Evolutionary conservation across 2,888 invertebrate genomes (phyloP).

Genomic region (Calameuta idolon): DNA sequence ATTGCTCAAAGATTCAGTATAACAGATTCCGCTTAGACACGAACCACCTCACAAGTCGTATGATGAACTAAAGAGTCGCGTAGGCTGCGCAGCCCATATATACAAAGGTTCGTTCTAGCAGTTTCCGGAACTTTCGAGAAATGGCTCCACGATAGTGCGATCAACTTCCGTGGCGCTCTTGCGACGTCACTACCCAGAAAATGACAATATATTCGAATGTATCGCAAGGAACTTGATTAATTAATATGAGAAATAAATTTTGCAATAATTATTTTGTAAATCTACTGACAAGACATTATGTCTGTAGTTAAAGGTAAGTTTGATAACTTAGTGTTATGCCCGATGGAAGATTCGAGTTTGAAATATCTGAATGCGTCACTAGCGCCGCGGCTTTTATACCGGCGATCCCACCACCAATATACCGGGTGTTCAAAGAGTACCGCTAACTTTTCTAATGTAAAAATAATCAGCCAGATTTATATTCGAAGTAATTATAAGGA

Average conservation of each 20-base stretch:
- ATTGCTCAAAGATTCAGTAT: neutral
- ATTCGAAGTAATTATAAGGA: neutral
- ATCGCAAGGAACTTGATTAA: neutral
- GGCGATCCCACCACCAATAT: neutral
- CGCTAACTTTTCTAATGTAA: neutral
- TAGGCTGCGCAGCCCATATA: slow-evolving; percentile 72
- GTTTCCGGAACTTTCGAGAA: slow-evolving; percentile 78
- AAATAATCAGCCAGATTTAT: neutral
- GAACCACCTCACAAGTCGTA: slow-evolving; percentile 37
- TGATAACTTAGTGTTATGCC: neutral
- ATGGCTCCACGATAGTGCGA: slow-evolving; percentile 49
- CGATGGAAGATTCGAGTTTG: neutral
- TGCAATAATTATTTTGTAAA: neutral
- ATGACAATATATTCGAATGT: neutral
- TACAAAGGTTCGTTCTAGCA: slow-evolving; percentile 73
- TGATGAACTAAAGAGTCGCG: slow-evolving; percentile 66
- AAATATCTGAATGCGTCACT: neutral
- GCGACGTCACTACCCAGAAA: neutral
- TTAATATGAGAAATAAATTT: neutral
- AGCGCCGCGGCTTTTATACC: neutral
- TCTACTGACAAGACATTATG: neutral
- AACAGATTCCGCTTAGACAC: neutral
- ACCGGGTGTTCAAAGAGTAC: neutral
- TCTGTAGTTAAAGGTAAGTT: neutral
- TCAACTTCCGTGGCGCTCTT: slow-evolving; percentile 44